Evolutionary conservation across 2,888 invertebrate genomes (phyloP).

Genomic region (Cabera pusaria): DNA sequence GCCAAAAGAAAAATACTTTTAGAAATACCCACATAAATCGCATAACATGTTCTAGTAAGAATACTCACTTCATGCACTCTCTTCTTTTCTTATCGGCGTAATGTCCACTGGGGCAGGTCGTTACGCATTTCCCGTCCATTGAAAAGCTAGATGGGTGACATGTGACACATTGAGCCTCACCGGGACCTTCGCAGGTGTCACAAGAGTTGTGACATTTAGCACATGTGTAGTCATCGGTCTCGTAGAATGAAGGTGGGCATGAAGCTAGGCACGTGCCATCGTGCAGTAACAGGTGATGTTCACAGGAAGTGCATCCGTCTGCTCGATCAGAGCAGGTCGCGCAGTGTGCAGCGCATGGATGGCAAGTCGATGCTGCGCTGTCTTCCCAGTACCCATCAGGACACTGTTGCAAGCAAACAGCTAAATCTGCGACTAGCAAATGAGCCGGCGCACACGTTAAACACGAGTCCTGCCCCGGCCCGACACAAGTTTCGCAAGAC

Average conservation of each 20-base stretch:
- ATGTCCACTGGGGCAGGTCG: constrained; percentile 88
- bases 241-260: constrained; percentile 91
- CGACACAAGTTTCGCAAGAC: constrained; percentile 94
- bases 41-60: background rate
- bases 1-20: constrained; percentile 24
- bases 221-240: constrained; percentile 94
- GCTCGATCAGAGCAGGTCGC: constrained; percentile 92
- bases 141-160: constrained; percentile 89
- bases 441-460: constrained; percentile 93
- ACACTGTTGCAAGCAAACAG: constrained; percentile 92
- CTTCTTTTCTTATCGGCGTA: constrained; percentile 90
- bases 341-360: constrained; percentile 93
- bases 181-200: constrained; percentile 91
- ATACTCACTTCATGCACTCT: constrained; percentile 87
- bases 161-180: constrained; percentile 90
- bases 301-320: constrained; percentile 93
- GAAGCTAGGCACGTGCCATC: constrained; percentile 92
- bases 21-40: constrained; percentile 3
- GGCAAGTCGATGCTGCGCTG: constrained; percentile 88
- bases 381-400: constrained; percentile 92
- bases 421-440: constrained; percentile 91
- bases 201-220: constrained; percentile 91
- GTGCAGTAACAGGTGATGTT: constrained; percentile 93
- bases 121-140: constrained; percentile 88
- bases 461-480: constrained; percentile 93